Evolutionary conservation across 2,113 vertebrate species (phyloP), one percentile per base, ranked within the genome.

Genomic region (Odobenus rosmarus): DNA sequence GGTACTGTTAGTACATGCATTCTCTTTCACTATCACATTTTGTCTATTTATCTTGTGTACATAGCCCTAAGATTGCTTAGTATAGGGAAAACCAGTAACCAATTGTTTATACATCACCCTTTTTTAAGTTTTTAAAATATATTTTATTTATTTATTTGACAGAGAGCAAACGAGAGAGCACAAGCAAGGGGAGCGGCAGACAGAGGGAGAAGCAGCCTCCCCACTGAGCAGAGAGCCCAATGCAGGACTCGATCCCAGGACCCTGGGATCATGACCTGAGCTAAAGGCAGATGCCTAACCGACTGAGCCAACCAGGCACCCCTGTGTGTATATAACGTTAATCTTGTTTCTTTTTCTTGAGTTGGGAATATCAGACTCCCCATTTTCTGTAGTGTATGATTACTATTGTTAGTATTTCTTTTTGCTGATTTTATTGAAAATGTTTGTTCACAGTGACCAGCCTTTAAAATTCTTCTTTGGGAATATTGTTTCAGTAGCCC

Each of bases 341-440:
- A 39, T 55, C 21, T 93, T 77, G 8, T 80, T 95, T 93, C 24
- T 88, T 11, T 39, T 83, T 94, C 15, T 39, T 86, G 57, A 91
- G 7, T 82, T 96, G n/a, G 28, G 15, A 82, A 80, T 93, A 86
- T 62, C 23, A 93, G 33, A 69, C 24, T 23, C 81, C 0, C 9
- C 28, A 46, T 92, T 86, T 92, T 97, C 24, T 79, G 11, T 64
- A 67, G 18, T n/a, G 14, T 90, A 24, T 62, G 7, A 53, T 61
- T 96, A 62, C 19, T 83, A 39, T 26, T 80, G 26, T 79, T 89
- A 57, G 51, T 82, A 53, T 94, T 88, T 90, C 4, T 82, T 81
- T 88, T 77, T 72, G 16, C 5, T 0, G 18, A 83, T 89, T 96
- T 95, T 96, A 83, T 28, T 62, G 96, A 84, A 77, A 95, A 36